These are phyloP conservation scores for Meloidogyne exigua DNA, from an alignment of 1,140 invertebrate genomes.

Conservation along the genomic window DNA sequence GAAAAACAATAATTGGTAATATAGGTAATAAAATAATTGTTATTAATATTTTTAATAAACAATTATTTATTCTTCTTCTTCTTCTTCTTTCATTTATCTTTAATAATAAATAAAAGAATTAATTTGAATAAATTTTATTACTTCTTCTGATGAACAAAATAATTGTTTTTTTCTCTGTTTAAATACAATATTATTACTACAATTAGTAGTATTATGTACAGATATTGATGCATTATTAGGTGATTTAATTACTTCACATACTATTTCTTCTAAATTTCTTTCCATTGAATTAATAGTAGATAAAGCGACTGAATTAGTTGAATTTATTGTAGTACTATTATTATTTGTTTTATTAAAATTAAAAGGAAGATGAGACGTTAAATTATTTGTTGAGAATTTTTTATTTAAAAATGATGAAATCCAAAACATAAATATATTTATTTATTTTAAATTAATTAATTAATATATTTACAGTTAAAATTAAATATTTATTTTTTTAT, in stretches of 20 bases:
- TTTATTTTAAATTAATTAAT: not conserved
- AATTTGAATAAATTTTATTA: no score
- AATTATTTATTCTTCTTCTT: not conserved
- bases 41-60: not conserved
- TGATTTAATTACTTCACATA: not conserved
- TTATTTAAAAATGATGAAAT: not conserved
- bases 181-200: no score
- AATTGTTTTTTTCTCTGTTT: not conserved
- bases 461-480: no score
- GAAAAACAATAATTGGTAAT: conserved; percentile 12
- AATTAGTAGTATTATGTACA: no score
- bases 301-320: not conserved
- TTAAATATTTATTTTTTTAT: no score
- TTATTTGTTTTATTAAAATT: not conserved
- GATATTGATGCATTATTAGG: not conserved
- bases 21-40: conserved; percentile 8
- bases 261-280: no score
- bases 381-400: not conserved
- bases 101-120: no score
- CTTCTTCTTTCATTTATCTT: conserved; percentile 4
- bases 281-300: not conserved
- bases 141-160: not conserved
- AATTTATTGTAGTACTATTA: not conserved
- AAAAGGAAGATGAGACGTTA: not conserved
- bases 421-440: not conserved